Percentiles rank a stretch among this genome's conserved stretches.
phyloP scores from a whole-genome alignment of 1,140 invertebrate genomes.

The Lamellibrachia luymesi region DNA sequence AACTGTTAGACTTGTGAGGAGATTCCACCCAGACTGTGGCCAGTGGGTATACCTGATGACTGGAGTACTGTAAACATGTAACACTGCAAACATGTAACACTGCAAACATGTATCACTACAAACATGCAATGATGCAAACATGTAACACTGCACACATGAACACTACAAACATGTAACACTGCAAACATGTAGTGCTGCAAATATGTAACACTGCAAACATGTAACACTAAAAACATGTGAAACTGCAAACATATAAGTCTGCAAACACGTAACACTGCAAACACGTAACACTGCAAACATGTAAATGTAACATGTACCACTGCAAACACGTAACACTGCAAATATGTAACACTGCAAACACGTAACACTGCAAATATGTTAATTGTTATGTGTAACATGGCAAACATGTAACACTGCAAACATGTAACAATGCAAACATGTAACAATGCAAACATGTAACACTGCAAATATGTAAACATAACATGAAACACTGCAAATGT shows the following conservation, averaged over 20 bases:
- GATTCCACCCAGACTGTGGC: conserved; percentile 78
- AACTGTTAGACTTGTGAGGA: conserved; percentile 60
- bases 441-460: too few relatives aligned
- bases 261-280: conserved; percentile 5
- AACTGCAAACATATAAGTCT: background rate
- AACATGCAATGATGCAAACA: background rate
- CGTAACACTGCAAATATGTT: too few relatives aligned
- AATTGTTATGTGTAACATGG: too few relatives aligned
- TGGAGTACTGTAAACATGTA: conserved; percentile 36
- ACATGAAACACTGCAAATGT: too few relatives aligned
- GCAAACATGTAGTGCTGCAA: too few relatives aligned
- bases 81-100: conserved; percentile 11
- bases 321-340: background rate
- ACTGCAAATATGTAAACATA: too few relatives aligned
- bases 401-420: too few relatives aligned
- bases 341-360: too few relatives aligned
- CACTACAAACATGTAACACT: too few relatives aligned
- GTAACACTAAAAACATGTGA: too few relatives aligned
- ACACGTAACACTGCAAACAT: background rate
- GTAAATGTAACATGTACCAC: conserved; percentile 1
- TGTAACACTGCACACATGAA: background rate
- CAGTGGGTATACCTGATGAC: conserved; percentile 63
- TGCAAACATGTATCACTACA: background rate
- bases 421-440: too few relatives aligned
- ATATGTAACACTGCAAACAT: too few relatives aligned